These are phyloP conservation scores for Stramonita haemastoma DNA, from an alignment of 2,888 invertebrate species.

Conservation along the genomic window DNA sequence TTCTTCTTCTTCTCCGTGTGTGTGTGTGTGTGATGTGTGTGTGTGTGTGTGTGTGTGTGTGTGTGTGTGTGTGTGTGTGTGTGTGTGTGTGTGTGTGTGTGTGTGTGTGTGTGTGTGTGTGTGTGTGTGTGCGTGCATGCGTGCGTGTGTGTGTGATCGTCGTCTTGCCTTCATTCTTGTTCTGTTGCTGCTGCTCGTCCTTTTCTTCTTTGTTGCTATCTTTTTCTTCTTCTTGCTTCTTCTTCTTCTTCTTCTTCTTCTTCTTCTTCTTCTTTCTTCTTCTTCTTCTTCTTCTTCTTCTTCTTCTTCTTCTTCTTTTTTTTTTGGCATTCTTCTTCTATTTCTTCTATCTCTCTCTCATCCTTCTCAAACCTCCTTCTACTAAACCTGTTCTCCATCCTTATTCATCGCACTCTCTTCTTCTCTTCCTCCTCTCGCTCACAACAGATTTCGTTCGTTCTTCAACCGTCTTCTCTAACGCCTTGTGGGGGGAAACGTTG, in stretches of 20 bases:
- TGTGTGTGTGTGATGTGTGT: neutral
- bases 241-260: neutral
- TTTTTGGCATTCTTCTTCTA: too few relatives aligned
- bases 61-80: too few relatives aligned
- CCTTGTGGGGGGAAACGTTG: too few relatives aligned
- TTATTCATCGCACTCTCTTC: too few relatives aligned
- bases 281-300: neutral
- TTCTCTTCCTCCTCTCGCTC: too few relatives aligned
- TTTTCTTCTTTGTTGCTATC: neutral
- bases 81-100: neutral
- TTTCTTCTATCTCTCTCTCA: too few relatives aligned
- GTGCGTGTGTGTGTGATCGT: neutral
- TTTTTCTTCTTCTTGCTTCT: neutral
- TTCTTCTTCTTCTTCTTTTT: too few relatives aligned
- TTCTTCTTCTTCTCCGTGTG: neutral
- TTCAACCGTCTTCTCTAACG: too few relatives aligned
- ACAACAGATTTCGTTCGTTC: too few relatives aligned
- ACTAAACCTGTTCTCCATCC: too few relatives aligned
- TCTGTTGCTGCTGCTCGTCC: too few relatives aligned
- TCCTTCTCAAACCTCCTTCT: too few relatives aligned
- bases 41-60: neutral
- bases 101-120: neutral
- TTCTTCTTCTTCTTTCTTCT: neutral
- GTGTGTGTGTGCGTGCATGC: neutral
- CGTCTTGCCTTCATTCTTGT: neutral